These are phyloP conservation scores for Homalodisca vitripennis DNA, from an alignment of 1,140 invertebrate species.

Conservation along the genomic window DNA sequence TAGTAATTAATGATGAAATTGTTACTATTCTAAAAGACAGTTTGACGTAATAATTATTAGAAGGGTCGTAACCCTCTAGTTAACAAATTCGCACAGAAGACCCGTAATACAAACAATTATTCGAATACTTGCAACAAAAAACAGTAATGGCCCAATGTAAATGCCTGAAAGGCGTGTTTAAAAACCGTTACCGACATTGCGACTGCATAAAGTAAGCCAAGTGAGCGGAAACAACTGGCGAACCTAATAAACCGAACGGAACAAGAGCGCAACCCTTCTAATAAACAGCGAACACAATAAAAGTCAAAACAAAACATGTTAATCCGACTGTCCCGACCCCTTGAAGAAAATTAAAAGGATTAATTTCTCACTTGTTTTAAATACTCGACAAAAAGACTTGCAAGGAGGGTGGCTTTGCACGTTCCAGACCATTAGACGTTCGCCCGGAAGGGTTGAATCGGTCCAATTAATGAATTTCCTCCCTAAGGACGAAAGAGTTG, in stretches of 20 bases:
- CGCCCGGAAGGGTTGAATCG: slow-evolving; percentile 15
- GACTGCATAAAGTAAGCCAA: slow-evolving; percentile 7
- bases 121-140: too few species aligned
- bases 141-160: too few species aligned
- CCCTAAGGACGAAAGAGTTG: slow-evolving; percentile 6
- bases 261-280: slow-evolving; percentile 7
- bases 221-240: not conserved
- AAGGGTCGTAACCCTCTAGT: too few species aligned
- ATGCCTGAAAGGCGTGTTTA: slow-evolving; percentile 25
- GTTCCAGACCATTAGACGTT: slow-evolving; percentile 12
- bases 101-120: too few species aligned
- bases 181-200: slow-evolving; percentile 14
- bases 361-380: slow-evolving; percentile 25
- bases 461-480: slow-evolving; percentile 5
- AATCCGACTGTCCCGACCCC: slow-evolving; percentile 8
- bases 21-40: too few species aligned
- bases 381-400: slow-evolving; percentile 23
- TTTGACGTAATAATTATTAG: too few species aligned
- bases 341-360: slow-evolving; percentile 24
- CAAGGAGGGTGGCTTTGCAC: not conserved
- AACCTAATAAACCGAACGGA: not conserved
- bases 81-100: too few species aligned
- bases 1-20: too few species aligned
- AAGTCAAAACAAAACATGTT: slow-evolving; percentile 27
- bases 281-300: slow-evolving; percentile 26